Base-by-base conservation (phyloP, 2,888 invertebrate genomes). In the Halictus quadricinctus region DNA sequence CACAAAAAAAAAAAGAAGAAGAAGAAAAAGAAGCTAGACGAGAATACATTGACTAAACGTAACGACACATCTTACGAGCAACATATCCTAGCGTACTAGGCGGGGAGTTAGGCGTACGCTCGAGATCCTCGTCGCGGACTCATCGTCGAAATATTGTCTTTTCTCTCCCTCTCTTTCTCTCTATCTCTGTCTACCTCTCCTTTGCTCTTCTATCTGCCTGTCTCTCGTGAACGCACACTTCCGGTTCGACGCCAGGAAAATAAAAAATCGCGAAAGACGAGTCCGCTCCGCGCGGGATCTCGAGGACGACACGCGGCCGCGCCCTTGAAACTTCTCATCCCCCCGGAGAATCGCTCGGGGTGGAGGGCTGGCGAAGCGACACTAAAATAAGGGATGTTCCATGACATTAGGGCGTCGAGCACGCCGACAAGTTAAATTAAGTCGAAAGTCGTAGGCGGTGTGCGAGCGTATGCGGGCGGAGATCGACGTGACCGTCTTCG, bases 11-110 rank as follows among this genome's bases (percentile, higher is more conserved):
- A 74, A 29, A 29, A 29, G 82, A 78, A 89, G 84, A 83, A 43
- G 64, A 73, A 83, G 84, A 88, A 83, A 72, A 80, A 76, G 88
- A 88, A 87, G 86, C 79, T 90, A 89, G 84, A 83, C 89, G 84
- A 88, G 36, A 69, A 50, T 84, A 72, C 74, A 79, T 75, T 77
- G 84, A 92, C 89, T 93, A 92, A 73, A 54, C 92, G 91, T 93
- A 92, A 94, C 91, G 91, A 92, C 91, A 92, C 91, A 91, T 93
- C 92, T 93, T 92, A 93, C 91, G 92, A 94, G 90, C 93, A 94
- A 94, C 94, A 94, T 94, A 94, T 94, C 94, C 93, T 94, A 94
- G 93, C 91, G 90, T 94, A 88, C 90, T 91, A 91, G 69, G 43
- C n/a, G 41, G 54, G 25, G 69, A 21, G 50, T 13, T 41, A 29